Conservation (phyloP, 2,113 vertebrate species). For the Cyrtonyx montezumae region DNA sequence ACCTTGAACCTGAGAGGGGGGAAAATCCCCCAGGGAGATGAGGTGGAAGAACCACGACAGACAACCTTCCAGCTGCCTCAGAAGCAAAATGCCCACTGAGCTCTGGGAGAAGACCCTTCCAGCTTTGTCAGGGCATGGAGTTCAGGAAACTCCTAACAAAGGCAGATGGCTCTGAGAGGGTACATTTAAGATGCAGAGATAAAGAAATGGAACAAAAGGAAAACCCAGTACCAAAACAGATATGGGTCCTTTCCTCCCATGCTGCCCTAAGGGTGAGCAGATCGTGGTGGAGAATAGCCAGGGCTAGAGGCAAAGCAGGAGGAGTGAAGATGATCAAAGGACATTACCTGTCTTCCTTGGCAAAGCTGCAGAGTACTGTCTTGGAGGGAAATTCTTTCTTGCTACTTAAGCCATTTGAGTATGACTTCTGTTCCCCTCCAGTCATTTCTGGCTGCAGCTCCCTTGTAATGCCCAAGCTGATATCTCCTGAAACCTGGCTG, state of each 20-base stretch:
- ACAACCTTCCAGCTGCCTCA: background rate
- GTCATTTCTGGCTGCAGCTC: background rate
- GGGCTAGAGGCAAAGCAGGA: background rate
- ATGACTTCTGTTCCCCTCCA: background rate
- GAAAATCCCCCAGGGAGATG: background rate
- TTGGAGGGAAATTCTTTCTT: background rate
- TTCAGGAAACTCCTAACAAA: background rate
- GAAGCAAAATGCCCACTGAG: background rate
- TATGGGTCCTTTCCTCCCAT: background rate
- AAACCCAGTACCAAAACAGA: background rate
- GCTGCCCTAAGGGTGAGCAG: background rate
- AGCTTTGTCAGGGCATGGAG: background rate
- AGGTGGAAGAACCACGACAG: background rate
- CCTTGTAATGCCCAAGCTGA: background rate
- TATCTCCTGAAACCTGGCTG: background rate
- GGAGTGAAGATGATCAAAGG: background rate
- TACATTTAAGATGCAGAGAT: background rate
- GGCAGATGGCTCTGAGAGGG: background rate
- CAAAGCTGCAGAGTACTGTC: background rate
- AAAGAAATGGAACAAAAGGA: background rate
- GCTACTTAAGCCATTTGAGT: background rate
- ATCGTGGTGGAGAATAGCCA: background rate
- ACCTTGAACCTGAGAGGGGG: conserved; percentile 37
- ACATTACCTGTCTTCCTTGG: background rate
- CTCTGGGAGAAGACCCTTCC: background rate